A percentile compares a stretch with the other conserved stretches of the same genome.
These are phyloP conservation scores for Paramuricea clavata DNA, from an alignment of 92 coral and sea anemone genomes.

Conservation along the genomic window DNA sequence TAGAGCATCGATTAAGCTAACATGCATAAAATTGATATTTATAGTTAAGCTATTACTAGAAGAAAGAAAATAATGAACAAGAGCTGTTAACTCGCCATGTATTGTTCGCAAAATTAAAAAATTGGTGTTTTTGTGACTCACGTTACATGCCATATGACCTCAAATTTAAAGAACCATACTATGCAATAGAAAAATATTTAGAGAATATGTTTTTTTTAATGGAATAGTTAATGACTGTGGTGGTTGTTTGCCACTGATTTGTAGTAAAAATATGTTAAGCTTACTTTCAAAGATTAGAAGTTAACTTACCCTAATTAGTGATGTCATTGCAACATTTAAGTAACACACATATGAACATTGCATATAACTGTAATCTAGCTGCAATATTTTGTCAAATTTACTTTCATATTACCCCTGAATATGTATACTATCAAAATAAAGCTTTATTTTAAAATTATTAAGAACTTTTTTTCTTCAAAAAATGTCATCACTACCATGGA, in stretches of 20 bases:
- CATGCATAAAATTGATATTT: slow-evolving; percentile 7
- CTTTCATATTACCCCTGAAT: slow-evolving; percentile 21
- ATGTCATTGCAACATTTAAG: too few relatives aligned
- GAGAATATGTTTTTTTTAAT: not conserved
- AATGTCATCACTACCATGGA: not conserved
- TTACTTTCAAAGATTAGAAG: not conserved
- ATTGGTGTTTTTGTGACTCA: slow-evolving; percentile 15
- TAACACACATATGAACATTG: not conserved
- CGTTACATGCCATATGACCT: slow-evolving; percentile 13
- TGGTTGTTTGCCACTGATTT: slow-evolving; percentile 14
- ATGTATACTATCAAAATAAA: not conserved
- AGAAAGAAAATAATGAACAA: slow-evolving; percentile 20
- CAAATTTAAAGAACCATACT: slow-evolving; percentile 5
- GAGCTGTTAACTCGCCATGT: not conserved
- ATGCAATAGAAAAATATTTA: slow-evolving; percentile 11
- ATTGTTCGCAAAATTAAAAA: slow-evolving; percentile 21
- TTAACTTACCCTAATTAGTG: too few relatives aligned
- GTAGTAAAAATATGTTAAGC: slow-evolving; percentile 5
- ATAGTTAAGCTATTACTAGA: slow-evolving; percentile 14
- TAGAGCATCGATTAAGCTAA: slow-evolving; percentile 3
- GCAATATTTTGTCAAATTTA: not conserved
- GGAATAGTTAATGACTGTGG: slow-evolving; percentile 8
- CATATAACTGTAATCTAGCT: slow-evolving; percentile 9
- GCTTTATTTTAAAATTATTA: not conserved
- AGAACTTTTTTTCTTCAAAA: too few relatives aligned